Evolutionary conservation across 2,888 invertebrate genomes (phyloP), one percentile per base, ranked within the genome.

Genomic region (Pyrocoelia pectoralis): DNA sequence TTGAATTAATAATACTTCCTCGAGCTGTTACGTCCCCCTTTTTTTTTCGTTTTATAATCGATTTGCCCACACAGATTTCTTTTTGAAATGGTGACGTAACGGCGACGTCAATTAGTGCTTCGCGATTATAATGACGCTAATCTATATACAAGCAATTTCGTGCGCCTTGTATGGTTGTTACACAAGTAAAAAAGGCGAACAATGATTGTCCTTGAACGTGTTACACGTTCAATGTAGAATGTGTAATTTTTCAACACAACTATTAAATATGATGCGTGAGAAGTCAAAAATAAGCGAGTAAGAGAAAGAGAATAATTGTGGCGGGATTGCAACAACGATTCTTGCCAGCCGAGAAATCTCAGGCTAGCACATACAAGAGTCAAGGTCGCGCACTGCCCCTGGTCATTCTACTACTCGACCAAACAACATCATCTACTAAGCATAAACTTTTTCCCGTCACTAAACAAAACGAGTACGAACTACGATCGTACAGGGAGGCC

Each of bases 361-460:
- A 54, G 64, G 62, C 66, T 65, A 67, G 59, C 57, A 63, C 66
- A 67, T 64, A 62, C 24, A 63, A 59, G 68, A 72, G 72, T 72
- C 72, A 72, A 72, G 71, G 71, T 66, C 69, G 71, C 70, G 57
- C 70, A 68, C 61, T 70, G 69, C 69, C 72, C 69, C 69, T 68
- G 68, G 72, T 68, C 61, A 70, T 67, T 70, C 70, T 69, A 70
- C 69, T 70, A 70, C 64, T 69, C 68, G 68, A 65, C 69, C 65
- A 64, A 70, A 69, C 69, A 68, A 68, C 69, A 67, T 69, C 63
- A 64, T 50, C 65, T n/a, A n/a, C n/a, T 60, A 55, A 17, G 52
- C 55, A 15, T 24, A 24, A 24, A 48, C 58, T 41, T 54, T 56
- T 66, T 46, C 52, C 52, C 57, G 64, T 56, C 59, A 57, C 54